phyloP scores from a whole-genome alignment of 2,113 vertebrate species.

The Corvus cornix region DNA sequence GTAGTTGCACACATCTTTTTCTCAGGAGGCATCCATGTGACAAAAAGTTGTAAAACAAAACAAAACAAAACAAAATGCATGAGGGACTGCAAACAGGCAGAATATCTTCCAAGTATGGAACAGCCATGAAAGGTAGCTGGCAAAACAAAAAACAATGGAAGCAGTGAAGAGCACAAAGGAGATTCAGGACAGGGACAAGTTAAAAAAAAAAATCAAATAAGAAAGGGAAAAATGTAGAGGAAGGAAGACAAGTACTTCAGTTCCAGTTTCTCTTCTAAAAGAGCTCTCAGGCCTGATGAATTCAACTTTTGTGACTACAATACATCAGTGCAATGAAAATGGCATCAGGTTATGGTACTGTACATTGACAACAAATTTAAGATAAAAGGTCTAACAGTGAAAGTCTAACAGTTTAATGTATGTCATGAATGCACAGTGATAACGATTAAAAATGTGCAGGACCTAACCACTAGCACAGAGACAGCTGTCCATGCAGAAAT shows the following conservation, averaged over 20 bases:
- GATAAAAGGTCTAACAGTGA: not conserved
- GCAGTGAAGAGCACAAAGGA: not conserved
- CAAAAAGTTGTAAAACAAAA: not conserved
- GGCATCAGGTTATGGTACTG: not conserved
- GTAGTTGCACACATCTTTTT: not conserved
- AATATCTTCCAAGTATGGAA: not conserved
- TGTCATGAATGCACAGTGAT: not conserved
- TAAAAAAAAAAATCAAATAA: not conserved
- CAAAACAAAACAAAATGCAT: not conserved
- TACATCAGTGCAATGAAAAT: not conserved
- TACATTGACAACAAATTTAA: not conserved
- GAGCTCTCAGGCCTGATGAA: not conserved
- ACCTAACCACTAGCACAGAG: not conserved
- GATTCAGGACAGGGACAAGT: fast-evolving
- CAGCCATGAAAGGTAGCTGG: not conserved
- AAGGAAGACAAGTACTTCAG: not conserved
- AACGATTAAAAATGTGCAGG: not conserved
- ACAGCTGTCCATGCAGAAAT: not conserved
- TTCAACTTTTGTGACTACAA: not conserved
- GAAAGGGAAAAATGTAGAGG: not conserved
- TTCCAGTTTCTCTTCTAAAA: not conserved
- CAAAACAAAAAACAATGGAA: not conserved
- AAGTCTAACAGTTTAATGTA: not conserved
- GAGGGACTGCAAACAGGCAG: not conserved
- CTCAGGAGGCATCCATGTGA: not conserved